Conservation (phyloP, 2,113 vertebrate genomes). For the Lycaon pictus region DNA sequence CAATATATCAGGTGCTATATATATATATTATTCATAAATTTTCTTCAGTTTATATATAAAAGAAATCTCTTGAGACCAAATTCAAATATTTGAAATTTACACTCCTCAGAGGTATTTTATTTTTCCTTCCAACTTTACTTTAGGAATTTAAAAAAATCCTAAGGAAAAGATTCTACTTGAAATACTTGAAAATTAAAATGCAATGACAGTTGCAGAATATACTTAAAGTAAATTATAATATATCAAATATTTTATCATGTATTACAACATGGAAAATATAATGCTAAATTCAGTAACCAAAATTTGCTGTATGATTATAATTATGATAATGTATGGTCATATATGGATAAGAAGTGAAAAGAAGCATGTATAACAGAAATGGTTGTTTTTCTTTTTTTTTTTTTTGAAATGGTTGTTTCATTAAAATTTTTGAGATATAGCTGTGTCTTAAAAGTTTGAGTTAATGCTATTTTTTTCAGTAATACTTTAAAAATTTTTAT, state of each 20-base stretch:
- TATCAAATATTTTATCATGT: not conserved
- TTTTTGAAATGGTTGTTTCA: not conserved
- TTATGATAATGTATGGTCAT: not conserved
- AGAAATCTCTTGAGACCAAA: not conserved
- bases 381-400: not conserved
- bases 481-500: not conserved
- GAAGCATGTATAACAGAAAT: not conserved
- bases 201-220: not conserved
- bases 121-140: not conserved
- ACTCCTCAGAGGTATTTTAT: not conserved
- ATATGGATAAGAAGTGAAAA: not conserved
- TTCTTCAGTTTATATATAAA: not conserved
- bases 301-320: not conserved
- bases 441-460: not conserved
- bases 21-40: not conserved
- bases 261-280: not conserved
- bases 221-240: not conserved
- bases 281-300: not conserved
- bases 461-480: not conserved
- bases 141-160: not conserved
- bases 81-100: not conserved
- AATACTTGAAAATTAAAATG: not conserved
- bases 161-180: not conserved
- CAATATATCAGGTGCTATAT: not conserved
- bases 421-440: not conserved